Evolutionary conservation across 2,113 vertebrate species (phyloP).

Genomic region (Tetrao urogallus): DNA sequence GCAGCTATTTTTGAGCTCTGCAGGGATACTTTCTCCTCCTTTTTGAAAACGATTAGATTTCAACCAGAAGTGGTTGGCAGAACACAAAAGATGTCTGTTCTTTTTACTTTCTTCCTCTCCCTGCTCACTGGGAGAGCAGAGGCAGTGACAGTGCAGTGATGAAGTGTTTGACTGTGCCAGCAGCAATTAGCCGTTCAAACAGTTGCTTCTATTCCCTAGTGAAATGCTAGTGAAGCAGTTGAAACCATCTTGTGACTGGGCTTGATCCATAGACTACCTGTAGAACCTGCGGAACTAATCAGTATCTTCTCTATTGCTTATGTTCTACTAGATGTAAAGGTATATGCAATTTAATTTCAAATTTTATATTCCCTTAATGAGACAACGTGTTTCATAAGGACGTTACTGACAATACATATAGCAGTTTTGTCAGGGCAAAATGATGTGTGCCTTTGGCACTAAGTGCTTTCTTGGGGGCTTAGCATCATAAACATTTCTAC

Average conservation of each 20-base stretch:
- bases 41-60: background rate
- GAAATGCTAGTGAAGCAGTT: background rate
- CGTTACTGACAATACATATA: background rate
- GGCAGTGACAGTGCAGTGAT: background rate
- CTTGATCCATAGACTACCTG: conserved; percentile 34
- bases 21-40: background rate
- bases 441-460: background rate
- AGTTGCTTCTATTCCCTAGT: background rate
- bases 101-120: background rate
- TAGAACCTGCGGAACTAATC: conserved; percentile 26
- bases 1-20: background rate
- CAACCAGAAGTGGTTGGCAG: background rate
- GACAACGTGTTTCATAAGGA: background rate
- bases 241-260: background rate
- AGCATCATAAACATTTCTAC: background rate
- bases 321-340: conserved; percentile 1
- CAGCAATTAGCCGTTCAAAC: conserved; percentile 22
- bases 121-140: background rate
- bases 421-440: conserved; percentile 21
- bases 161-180: background rate
- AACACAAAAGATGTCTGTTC: background rate
- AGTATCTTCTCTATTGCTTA: background rate
- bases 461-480: conserved; percentile 7
- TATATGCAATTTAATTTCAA: conserved; percentile 41
- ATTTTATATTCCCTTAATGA: conserved; percentile 51